Percentiles rank a stretch among this genome's conserved stretches.
These are phyloP conservation scores for Coptotermes formosanus DNA, from an alignment of 1,140 invertebrate genomes.

Conservation along the genomic window DNA sequence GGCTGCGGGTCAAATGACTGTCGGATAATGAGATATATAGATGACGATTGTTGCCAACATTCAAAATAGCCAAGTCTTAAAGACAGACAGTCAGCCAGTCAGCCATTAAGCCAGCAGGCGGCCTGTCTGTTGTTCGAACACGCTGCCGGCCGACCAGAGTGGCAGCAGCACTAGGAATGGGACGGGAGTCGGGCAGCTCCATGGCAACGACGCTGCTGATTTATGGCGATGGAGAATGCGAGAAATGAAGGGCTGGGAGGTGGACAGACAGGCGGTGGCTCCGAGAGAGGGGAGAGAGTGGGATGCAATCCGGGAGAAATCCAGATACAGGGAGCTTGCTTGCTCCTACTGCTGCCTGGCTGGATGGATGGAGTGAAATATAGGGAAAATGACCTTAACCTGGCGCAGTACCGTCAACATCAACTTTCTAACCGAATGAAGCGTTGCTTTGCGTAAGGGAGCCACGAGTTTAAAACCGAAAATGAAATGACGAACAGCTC, in stretches of 20 bases:
- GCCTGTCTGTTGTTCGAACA: neutral
- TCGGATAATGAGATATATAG: no score
- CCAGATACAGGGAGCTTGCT: neutral
- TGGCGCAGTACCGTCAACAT: neutral
- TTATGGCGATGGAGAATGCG: slow-evolving; percentile 17
- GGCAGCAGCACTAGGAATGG: neutral
- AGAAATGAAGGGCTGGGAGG: slow-evolving; percentile 4
- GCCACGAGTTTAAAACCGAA: neutral
- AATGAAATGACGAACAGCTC: neutral
- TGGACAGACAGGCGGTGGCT: neutral
- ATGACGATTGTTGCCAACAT: no score
- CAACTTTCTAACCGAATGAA: neutral
- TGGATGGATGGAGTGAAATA: neutral
- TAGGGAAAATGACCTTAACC: neutral
- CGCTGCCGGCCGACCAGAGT: neutral
- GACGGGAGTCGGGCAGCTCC: neutral
- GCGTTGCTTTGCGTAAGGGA: neutral
- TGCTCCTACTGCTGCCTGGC: neutral
- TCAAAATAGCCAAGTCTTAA: no score
- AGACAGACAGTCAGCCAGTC: neutral
- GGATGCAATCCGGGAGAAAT: slow-evolving; percentile 14
- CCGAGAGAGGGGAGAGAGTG: neutral
- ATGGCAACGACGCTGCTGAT: slow-evolving; percentile 5
- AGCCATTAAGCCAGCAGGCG: neutral
- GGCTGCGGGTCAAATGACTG: no score